Base-by-base conservation (phyloP, 1,140 invertebrate species). In the Lasioglossum albipes region DNA sequence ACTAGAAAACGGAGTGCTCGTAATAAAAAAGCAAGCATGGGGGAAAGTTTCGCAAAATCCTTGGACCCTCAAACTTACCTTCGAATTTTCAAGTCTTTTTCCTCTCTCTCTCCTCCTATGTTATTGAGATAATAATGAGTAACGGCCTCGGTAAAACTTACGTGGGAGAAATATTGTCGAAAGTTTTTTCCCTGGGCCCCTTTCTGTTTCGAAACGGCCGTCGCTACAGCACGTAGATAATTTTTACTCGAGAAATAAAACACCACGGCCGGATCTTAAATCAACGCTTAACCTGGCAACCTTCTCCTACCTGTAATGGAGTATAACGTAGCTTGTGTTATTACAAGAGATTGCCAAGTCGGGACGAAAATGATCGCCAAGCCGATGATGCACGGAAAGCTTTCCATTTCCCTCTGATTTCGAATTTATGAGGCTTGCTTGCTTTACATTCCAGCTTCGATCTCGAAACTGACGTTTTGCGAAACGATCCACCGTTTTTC, bases 91-190 rank as follows among this genome's bases (percentile, higher is more conserved):
- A 18, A 27, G 9, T 54, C 41, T 71, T 16, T 41, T 45, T 20
- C 65, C 20, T n/a, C 7, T 2, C 42, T 18, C 3, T 2, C 10
- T 0, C 27, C 12, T 36, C 31, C 10, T 42, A 12, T 20, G 59
- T 71, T 74, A 79, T 79, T 59, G 62, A 57, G 62, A 74, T 79
- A 79, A 71, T 78, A 71, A 74, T 74, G 70, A 79, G 52, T 79
- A 74, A 79, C 45, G 9, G 61, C 41, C 5, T 16, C 22, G 49
- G 0, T 36, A 70, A 57, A 67, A 74, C 70, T 66, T 36, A 41
- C 62, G 62, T 31, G 70, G 41, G 36, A 13, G 9, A 66, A 79
- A 67, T 79, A 72, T 57, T 22, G 71, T 65, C 18, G 77, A 45
- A 73, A 79, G 70, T 73, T 79, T 45, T 45, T 45, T 79, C 36